Percentiles rank a stretch among this genome's conserved stretches.
These are phyloP conservation scores for Drosophila lacicola DNA, from an alignment of 2,888 invertebrate species.

Conservation along the genomic window DNA sequence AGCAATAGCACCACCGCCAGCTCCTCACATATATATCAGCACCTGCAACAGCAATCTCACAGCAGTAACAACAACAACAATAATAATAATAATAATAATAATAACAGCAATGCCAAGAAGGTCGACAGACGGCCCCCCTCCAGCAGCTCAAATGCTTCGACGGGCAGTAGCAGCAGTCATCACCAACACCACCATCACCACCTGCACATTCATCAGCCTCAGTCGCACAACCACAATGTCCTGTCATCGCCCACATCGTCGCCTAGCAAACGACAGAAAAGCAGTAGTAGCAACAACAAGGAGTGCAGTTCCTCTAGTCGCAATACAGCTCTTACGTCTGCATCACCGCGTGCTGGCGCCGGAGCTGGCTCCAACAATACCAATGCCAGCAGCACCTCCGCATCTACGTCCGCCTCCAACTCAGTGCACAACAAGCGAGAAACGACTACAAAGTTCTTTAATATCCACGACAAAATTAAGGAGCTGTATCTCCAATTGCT, in stretches of 20 bases:
- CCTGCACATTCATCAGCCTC: conserved; percentile 53
- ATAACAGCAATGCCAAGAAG: conserved; percentile 52
- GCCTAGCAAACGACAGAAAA: conserved; percentile 83
- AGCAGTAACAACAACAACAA: conserved; percentile 44
- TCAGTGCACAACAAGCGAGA: conserved; percentile 49
- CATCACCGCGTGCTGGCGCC: conserved; percentile 56
- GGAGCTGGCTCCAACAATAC: conserved; percentile 40
- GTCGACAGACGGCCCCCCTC: conserved; percentile 59
- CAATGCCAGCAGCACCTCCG: conserved; percentile 51
- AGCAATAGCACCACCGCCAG: conserved; percentile 52
- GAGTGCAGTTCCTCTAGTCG: conserved; percentile 74
- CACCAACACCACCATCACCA: conserved; percentile 61
- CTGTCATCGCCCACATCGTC: conserved; percentile 79
- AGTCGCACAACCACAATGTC: conserved; percentile 66
- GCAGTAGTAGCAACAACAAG: conserved; percentile 50
- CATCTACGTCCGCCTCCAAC: conserved; percentile 33
- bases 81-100: conserved; percentile 19
- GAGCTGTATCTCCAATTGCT: conserved; percentile 84
- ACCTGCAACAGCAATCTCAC: conserved; percentile 47
- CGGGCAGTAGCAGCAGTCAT: conserved; percentile 35
- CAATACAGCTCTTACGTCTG: conserved; percentile 64
- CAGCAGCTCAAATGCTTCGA: conserved; percentile 48
- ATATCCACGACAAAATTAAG: conserved; percentile 84
- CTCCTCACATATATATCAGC: conserved; percentile 53
- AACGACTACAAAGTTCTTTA: conserved; percentile 78